Evolutionary conservation across 2,888 invertebrate species (phyloP).

Genomic region (Gerris lacustris): DNA sequence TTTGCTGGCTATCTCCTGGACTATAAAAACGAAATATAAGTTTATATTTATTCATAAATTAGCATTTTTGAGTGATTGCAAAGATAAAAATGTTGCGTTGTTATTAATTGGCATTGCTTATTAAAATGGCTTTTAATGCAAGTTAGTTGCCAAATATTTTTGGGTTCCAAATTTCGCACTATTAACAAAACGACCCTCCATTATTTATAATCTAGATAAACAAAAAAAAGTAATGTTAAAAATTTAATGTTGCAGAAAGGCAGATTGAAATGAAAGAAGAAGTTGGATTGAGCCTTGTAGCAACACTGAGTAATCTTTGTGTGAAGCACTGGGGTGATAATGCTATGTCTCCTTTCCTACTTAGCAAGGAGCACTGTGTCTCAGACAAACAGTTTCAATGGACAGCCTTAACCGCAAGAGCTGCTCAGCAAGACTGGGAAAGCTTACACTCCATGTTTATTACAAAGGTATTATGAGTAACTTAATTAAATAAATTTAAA

Average conservation of each 20-base stretch:
- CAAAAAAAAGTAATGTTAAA: too few species aligned
- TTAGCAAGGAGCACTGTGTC: conserved; percentile 44
- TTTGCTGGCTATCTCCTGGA: too few species aligned
- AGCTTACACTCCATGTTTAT: conserved; percentile 49
- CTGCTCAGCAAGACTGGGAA: conserved; percentile 48
- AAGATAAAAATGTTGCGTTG: too few species aligned
- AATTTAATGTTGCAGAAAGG: conserved; percentile 13
- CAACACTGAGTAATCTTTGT: conserved; percentile 26
- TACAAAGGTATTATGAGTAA: conserved; percentile 42
- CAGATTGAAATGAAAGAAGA: conserved; percentile 24
- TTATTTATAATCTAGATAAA: too few species aligned
- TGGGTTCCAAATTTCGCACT: too few species aligned
- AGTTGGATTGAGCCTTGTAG: conserved; percentile 44
- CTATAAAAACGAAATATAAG: too few species aligned
- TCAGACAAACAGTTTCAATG: conserved; percentile 54
- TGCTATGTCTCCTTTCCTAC: conserved; percentile 43
- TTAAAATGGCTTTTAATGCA: too few species aligned
- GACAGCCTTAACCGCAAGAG: conserved; percentile 52
- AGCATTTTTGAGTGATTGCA: too few species aligned
- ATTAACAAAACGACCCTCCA: too few species aligned
- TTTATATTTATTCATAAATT: too few species aligned
- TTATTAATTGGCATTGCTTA: too few species aligned
- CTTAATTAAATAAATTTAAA: conserved; percentile 5
- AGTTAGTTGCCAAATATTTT: too few species aligned
- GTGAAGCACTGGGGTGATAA: conserved; percentile 42